These are phyloP conservation scores for Halesus radiatus DNA, from an alignment of 1,140 invertebrate genomes.

Conservation along the genomic window DNA sequence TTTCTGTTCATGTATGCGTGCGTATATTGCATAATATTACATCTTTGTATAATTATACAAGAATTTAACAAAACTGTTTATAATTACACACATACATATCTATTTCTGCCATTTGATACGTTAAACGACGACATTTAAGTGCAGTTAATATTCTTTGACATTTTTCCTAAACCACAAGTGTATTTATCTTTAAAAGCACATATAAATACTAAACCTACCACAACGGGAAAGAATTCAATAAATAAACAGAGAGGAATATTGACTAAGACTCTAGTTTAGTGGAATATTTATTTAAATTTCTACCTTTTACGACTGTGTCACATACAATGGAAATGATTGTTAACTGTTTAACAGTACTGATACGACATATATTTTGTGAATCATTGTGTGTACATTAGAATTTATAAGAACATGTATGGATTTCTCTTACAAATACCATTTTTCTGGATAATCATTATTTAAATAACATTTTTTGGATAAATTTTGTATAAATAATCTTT, in stretches of 20 bases:
- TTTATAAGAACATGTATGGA: background rate
- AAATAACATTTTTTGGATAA: background rate
- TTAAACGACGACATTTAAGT: background rate
- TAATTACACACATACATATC: background rate
- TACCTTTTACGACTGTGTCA: background rate
- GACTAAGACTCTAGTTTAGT: background rate
- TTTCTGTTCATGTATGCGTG: constrained; percentile 6
- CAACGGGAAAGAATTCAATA: background rate
- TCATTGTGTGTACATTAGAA: background rate
- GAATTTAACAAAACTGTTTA: background rate
- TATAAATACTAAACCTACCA: constrained; percentile 1
- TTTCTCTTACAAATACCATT: no score
- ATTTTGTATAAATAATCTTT: background rate
- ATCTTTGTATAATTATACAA: constrained; percentile 15
- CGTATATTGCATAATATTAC: background rate
- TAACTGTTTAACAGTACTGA: background rate
- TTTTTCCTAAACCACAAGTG: background rate
- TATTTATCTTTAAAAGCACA: constrained; percentile 1
- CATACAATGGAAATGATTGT: background rate
- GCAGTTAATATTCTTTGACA: constrained; percentile 9
- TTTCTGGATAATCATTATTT: no score
- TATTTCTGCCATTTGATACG: background rate
- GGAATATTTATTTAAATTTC: background rate
- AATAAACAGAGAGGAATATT: background rate
- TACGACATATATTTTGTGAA: background rate